These are phyloP conservation scores for Limosa lapponica DNA, from an alignment of 2,797 vertebrate genomes.

Conservation along the genomic window DNA sequence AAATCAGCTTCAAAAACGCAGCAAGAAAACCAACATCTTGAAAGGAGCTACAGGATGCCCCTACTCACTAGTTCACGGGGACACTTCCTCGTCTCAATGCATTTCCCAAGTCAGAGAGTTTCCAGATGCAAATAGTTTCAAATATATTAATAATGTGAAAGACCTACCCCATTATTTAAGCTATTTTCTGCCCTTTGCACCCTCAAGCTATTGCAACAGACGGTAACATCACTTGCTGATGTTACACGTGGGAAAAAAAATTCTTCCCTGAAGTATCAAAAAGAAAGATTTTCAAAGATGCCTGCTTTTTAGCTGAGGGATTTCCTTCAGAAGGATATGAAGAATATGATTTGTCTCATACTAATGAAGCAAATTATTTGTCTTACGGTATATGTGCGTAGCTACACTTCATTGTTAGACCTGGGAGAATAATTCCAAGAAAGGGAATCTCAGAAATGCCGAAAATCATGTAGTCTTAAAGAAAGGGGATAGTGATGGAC, in stretches of 20 bases:
- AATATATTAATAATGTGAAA: not conserved
- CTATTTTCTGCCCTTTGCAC: not conserved
- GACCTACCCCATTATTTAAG: not conserved
- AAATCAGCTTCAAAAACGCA: not conserved
- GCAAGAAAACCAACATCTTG: not conserved
- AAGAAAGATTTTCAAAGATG: not conserved
- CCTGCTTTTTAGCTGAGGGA: not conserved
- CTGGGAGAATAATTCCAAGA: not conserved
- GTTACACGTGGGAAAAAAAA: not conserved
- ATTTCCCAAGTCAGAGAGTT: not conserved
- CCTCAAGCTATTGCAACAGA: not conserved
- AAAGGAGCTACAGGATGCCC: not conserved
- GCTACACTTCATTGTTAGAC: not conserved
- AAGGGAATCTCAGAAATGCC: not conserved
- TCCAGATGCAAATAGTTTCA: not conserved
- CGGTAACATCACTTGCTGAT: not conserved
- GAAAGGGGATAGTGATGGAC: not conserved
- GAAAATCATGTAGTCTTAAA: not conserved
- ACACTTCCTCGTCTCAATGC: not conserved
- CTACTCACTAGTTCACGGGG: not conserved
- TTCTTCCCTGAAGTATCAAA: not conserved
- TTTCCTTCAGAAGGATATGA: not conserved
- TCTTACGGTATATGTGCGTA: not conserved
- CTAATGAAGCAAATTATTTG: not conserved
- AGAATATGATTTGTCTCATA: not conserved